Percentiles rank a stretch among this genome's conserved stretches.
Evolutionary conservation across 2,888 invertebrate species (phyloP).

Genomic region (Hemaris fuciformis): DNA sequence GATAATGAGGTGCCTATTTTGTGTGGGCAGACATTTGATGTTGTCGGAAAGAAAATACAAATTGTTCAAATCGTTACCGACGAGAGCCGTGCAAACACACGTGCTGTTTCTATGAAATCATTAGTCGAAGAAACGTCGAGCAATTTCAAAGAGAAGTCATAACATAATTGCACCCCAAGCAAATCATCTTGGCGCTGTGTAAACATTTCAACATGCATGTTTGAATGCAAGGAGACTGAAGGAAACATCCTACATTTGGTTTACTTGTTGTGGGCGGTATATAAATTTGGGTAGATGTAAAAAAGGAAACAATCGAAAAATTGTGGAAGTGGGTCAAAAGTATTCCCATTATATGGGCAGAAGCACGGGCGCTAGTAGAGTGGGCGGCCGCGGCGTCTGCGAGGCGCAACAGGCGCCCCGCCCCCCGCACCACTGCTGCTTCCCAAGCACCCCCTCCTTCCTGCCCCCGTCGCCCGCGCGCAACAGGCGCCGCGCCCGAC

Average conservation of each 20-base stretch:
- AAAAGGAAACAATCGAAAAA: conserved; percentile 34
- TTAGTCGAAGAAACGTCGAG: conserved; percentile 1
- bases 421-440: conserved; percentile 40
- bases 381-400: conserved; percentile 73
- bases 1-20: conserved; percentile 17
- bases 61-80: conserved; percentile 44
- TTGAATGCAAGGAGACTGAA: background rate
- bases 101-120: background rate
- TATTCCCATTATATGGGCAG: conserved; percentile 58
- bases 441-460: conserved; percentile 63
- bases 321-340: conserved; percentile 63
- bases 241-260: no score
- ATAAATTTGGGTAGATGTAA: conserved; percentile 30
- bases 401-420: conserved; percentile 76
- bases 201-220: background rate
- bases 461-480: conserved; percentile 47
- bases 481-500: conserved; percentile 74
- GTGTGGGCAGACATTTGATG: conserved; percentile 22
- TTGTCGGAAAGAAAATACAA: conserved; percentile 33
- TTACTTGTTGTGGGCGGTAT: background rate
- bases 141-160: conserved; percentile 11
- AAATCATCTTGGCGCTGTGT: background rate
- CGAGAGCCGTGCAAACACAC: conserved; percentile 29
- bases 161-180: conserved; percentile 1
- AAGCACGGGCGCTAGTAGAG: conserved; percentile 52